A percentile compares a stretch with the other conserved stretches of the same genome.
phyloP scores from a whole-genome alignment of 2,797 vertebrate genomes.

The Staurois parvus region DNA sequence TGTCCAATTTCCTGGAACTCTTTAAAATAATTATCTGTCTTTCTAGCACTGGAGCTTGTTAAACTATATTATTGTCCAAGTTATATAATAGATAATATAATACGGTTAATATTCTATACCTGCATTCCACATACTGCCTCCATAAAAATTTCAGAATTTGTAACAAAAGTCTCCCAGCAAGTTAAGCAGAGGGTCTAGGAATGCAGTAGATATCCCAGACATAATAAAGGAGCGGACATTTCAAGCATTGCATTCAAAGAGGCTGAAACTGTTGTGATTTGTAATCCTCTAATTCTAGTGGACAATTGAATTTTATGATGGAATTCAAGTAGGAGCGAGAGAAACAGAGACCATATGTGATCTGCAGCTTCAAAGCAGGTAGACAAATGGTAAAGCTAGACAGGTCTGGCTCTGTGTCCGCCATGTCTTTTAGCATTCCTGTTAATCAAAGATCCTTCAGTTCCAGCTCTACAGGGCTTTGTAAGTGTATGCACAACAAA shows the following conservation, averaged over 20 bases:
- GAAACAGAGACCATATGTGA: constrained; percentile 48
- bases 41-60: too few species aligned
- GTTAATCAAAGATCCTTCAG: constrained; percentile 12
- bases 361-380: constrained; percentile 35
- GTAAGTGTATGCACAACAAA: neutral
- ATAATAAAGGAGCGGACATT: neutral
- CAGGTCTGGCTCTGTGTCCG: constrained; percentile 3
- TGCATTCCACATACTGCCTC: neutral
- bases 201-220: constrained; percentile 36
- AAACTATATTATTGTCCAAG: neutral
- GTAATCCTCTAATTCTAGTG: constrained; percentile 39
- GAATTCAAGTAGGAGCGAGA: constrained; percentile 32
- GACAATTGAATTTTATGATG: constrained; percentile 49
- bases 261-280: constrained; percentile 33
- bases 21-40: too few species aligned
- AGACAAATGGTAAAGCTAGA: constrained; percentile 18
- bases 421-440: constrained; percentile 13
- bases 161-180: constrained; percentile 10
- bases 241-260: constrained; percentile 30
- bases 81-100: too few species aligned
- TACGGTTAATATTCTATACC: neutral
- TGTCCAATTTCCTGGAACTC: too few species aligned
- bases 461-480: neutral
- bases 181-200: neutral
- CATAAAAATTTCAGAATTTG: constrained; percentile 14